phyloP scores from a whole-genome alignment of 2,113 vertebrate genomes.

The Mionectes macconnelli region DNA sequence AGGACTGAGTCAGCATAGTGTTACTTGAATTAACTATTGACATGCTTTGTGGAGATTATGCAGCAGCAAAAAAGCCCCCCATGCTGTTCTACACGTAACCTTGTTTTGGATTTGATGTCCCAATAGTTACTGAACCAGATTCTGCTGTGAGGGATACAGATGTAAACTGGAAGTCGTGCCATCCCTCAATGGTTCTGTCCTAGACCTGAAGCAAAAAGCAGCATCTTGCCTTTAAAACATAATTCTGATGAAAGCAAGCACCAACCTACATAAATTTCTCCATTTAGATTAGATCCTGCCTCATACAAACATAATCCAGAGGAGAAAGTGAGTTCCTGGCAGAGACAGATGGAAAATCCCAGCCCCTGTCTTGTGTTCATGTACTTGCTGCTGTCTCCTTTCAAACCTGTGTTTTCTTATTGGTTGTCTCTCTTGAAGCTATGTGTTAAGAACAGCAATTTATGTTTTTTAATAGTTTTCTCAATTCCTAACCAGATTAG shows the following conservation, averaged over 20 bases:
- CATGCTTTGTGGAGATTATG: background rate
- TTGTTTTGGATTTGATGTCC: background rate
- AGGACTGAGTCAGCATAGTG: background rate
- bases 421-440: background rate
- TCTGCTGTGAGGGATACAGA: background rate
- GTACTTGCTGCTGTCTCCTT: background rate
- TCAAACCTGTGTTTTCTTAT: background rate
- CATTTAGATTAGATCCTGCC: background rate
- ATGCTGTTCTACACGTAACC: background rate
- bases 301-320: background rate
- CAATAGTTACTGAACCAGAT: background rate
- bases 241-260: background rate
- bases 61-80: background rate
- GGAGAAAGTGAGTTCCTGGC: background rate
- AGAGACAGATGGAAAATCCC: constrained; percentile 26
- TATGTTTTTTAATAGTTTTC: background rate
- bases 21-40: background rate
- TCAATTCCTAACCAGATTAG: background rate
- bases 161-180: background rate
- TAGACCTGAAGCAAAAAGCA: background rate
- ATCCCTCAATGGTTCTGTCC: background rate
- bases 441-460: background rate
- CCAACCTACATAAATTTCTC: background rate
- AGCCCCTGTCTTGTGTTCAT: background rate
- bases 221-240: background rate